phyloP scores from a whole-genome alignment of 2,888 invertebrate genomes.

The Sarcophaga rosellei region DNA sequence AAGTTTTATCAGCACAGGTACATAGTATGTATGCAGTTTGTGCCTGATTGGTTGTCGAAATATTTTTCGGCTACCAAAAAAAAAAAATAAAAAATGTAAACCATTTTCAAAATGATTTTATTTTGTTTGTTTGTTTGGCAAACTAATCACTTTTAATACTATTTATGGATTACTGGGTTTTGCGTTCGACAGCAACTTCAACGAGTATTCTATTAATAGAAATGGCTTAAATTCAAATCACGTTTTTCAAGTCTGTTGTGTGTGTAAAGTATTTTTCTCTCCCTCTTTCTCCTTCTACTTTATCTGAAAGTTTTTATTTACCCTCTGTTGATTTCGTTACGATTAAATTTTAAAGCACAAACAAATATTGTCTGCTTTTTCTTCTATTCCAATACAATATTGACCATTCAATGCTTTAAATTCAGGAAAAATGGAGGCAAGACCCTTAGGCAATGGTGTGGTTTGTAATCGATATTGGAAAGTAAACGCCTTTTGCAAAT shows the following conservation, averaged over 20 bases:
- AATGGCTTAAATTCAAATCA: slow-evolving; percentile 29
- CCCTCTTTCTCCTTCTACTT: neutral
- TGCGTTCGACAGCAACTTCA: neutral
- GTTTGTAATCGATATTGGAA: neutral
- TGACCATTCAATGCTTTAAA: neutral
- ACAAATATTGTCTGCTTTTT: neutral
- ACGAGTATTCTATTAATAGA: neutral
- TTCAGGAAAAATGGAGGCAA: neutral
- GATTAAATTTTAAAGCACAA: slow-evolving; percentile 15
- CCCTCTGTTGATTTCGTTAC: neutral
- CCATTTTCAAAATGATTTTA: slow-evolving; percentile 27
- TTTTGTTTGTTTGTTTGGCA: neutral
- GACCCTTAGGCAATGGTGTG: neutral
- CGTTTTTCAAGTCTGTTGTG: neutral
- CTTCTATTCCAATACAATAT: neutral
- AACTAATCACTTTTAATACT: slow-evolving; percentile 20
- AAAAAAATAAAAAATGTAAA: too few species aligned
- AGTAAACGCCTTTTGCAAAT: neutral
- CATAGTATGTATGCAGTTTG: neutral
- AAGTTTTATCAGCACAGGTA: neutral
- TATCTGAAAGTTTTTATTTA: neutral
- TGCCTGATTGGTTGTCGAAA: neutral
- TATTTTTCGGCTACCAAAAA: neutral
- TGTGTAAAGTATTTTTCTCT: neutral
- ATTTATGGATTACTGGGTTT: slow-evolving; percentile 36